Evolutionary conservation across 2,797 vertebrate genomes (phyloP).

Genomic region (Cirrhinus mrigala): DNA sequence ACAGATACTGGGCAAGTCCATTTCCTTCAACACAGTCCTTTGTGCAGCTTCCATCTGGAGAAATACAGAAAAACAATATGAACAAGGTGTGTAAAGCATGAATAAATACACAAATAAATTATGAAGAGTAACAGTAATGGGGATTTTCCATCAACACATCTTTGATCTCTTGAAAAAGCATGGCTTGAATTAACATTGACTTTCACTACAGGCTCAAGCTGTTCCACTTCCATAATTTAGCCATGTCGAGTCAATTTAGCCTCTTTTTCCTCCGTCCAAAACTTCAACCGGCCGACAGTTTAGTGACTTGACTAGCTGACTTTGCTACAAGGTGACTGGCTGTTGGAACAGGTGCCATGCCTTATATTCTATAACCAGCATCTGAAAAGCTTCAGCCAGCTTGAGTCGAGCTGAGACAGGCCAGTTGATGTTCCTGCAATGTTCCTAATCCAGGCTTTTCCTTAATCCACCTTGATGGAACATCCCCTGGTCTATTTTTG

Average conservation of each 20-base stretch:
- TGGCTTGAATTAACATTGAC: too few species aligned
- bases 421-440: background rate
- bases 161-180: too few species aligned
- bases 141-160: background rate
- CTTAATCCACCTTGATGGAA: background rate
- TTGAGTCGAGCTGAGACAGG: background rate
- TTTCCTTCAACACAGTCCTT: too few species aligned
- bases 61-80: background rate
- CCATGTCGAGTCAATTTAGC: background rate
- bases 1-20: background rate
- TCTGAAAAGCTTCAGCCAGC: background rate
- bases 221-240: background rate
- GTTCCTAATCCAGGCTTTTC: background rate
- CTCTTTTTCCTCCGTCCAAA: background rate
- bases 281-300: background rate
- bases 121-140: background rate
- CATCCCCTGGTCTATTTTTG: background rate
- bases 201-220: background rate
- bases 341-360: background rate
- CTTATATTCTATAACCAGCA: background rate
- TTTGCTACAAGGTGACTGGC: background rate
- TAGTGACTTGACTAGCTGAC: background rate
- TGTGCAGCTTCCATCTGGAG: slow-evolving; percentile 14
- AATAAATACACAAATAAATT: slow-evolving; percentile 8
- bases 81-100: slow-evolving; percentile 1